phyloP scores from a whole-genome alignment of 2,888 invertebrate species.

The Erannis defoliaria region DNA sequence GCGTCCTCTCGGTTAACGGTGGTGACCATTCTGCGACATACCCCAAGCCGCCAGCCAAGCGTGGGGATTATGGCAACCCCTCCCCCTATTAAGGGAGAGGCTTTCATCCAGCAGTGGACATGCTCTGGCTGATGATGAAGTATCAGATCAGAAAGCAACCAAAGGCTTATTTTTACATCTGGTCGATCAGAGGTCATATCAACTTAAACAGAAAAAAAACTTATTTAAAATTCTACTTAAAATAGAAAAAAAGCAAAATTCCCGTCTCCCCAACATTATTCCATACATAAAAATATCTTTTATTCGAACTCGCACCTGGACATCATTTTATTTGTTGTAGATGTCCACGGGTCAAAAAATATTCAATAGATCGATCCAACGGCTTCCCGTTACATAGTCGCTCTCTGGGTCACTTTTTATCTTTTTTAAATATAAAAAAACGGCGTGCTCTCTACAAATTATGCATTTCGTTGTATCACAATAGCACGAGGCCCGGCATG shows the following conservation, averaged over 20 bases:
- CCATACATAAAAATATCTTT: conserved; percentile 63
- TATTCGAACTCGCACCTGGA: conserved; percentile 80
- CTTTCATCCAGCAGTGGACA: too few relatives aligned
- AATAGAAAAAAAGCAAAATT: conserved; percentile 42
- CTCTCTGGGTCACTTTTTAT: conserved; percentile 81
- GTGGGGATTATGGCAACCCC: too few relatives aligned
- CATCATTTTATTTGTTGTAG: conserved; percentile 65
- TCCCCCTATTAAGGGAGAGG: too few relatives aligned
- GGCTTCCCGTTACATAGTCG: conserved; percentile 76
- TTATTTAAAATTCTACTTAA: conserved; percentile 15
- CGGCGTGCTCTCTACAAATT: conserved; percentile 84
- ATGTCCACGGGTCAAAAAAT: conserved; percentile 82
- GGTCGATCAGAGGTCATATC: conserved; percentile 26
- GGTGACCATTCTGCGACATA: too few relatives aligned
- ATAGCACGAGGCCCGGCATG: conserved; percentile 65
- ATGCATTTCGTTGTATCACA: conserved; percentile 83
- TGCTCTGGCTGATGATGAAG: too few relatives aligned
- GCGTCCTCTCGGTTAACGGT: too few relatives aligned
- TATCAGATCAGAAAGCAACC: too few relatives aligned
- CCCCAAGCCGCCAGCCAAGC: too few relatives aligned
- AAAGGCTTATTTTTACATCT: not conserved
- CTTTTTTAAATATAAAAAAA: conserved; percentile 67
- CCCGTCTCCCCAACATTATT: conserved; percentile 53
- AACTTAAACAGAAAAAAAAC: conserved; percentile 12
- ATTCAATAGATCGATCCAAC: conserved; percentile 76